Evolutionary conservation across 2,888 invertebrate genomes (phyloP), one percentile per base, ranked within the genome.

Genomic region (Meghimatium bilineatum): DNA sequence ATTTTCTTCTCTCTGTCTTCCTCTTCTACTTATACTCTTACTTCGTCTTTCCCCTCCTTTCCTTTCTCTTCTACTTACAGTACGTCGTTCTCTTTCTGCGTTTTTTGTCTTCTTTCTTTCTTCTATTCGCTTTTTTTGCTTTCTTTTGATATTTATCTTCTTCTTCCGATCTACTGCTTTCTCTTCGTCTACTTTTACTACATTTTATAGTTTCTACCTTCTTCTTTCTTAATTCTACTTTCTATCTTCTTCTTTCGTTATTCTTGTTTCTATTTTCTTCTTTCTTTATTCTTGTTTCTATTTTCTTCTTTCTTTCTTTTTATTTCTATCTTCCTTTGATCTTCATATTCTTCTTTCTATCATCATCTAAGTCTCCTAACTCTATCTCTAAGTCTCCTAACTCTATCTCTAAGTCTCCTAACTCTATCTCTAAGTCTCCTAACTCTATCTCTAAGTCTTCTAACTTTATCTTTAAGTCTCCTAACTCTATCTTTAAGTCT

Each of bases 301-400:
- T 67, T 29, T 32, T 67, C n/a, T n/a, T n/a, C n/a, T n/a, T n/a
- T n/a, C n/a, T n/a, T n/a, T n/a, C n/a, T n/a, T n/a, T n/a, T n/a
- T n/a, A n/a, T n/a, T n/a, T n/a, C n/a, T n/a, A n/a, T n/a, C n/a
- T 67, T 32, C 8, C 23, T 32, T 67, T 32, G 32, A 32, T 67
- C 32, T 67, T 67, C 67, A 32, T 67, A 29, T 67, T 32, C 67
- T 67, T 67, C 32, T 67, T 67, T 23, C 32, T 67, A 29, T 67
- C 23, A 49, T 8, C 67, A 10, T 67, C 67, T 32, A 20, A 10
- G 8, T 67, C 67, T 32, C 12, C 32, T 20, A 8, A 8, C n/a
- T n/a, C n/a, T n/a, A n/a, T 23, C 32, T 67, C 67, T 67, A 6
- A 6, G 29, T 32, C 32, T 67, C 20, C 32, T 32, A 12, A 5